A percentile compares a stretch with the other conserved stretches of the same genome.
Evolutionary conservation across 1,140 invertebrate species (phyloP).

Genomic region (Penaeus chinensis): DNA sequence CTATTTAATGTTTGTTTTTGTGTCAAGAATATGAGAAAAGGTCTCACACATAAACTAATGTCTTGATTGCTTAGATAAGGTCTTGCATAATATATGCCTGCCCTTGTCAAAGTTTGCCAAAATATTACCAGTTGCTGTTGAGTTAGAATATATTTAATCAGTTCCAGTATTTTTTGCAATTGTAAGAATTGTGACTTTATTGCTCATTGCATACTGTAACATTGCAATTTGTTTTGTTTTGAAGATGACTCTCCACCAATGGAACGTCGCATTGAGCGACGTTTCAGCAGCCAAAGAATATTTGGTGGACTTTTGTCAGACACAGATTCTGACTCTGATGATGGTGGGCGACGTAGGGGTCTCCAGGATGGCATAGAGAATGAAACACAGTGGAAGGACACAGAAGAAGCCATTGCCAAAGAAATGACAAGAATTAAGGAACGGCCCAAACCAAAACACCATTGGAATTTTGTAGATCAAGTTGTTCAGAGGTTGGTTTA

Average conservation of each 20-base stretch:
- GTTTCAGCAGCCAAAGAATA: constrained; percentile 24
- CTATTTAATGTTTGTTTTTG: no score
- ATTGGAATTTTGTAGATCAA: constrained; percentile 57
- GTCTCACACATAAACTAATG: no score
- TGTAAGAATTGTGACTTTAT: no score
- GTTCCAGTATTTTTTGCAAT: no score
- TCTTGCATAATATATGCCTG: no score
- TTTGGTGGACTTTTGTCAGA: constrained; percentile 51
- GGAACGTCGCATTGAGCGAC: constrained; percentile 31
- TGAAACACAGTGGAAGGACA: constrained; percentile 26
- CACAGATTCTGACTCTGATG: constrained; percentile 41
- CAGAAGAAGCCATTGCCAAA: constrained; percentile 43
- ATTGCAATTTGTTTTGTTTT: background rate
- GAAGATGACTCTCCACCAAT: constrained; percentile 44
- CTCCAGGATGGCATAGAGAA: constrained; percentile 23
- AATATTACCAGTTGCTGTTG: no score
- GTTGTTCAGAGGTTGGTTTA: constrained; percentile 41
- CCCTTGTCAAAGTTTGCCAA: no score
- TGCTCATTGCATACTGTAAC: background rate
- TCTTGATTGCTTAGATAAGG: no score
- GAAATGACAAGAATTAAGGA: constrained; percentile 50
- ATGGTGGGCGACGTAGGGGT: constrained; percentile 27
- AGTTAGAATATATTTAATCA: no score
- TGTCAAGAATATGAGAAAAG: no score
- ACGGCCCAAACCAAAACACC: constrained; percentile 43